Evolutionary conservation across 2,888 invertebrate genomes (phyloP).

Genomic region (Eretmocerus hayati): DNA sequence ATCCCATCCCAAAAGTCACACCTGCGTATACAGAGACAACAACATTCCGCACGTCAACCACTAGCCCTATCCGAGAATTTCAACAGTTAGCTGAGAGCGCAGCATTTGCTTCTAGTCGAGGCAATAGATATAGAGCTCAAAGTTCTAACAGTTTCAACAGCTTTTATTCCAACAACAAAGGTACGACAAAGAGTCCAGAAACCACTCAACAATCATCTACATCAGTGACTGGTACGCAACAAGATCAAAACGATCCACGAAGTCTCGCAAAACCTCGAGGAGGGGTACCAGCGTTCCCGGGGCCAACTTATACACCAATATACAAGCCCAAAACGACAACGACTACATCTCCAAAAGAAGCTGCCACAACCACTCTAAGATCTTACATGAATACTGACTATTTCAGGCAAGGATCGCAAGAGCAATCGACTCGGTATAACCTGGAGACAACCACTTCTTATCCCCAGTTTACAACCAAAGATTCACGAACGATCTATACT

Average conservation of each 20-base stretch:
- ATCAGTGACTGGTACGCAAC: slow-evolving; percentile 28
- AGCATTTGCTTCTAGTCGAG: slow-evolving; percentile 58
- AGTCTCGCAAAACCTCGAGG: slow-evolving; percentile 30
- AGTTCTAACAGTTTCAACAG: slow-evolving; percentile 35
- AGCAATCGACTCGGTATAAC: slow-evolving; percentile 24
- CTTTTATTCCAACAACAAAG: slow-evolving; percentile 25
- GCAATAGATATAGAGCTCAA: slow-evolving; percentile 34
- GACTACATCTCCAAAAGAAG: slow-evolving; percentile 31
- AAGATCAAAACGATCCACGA: slow-evolving; percentile 43
- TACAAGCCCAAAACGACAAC: slow-evolving; percentile 36
- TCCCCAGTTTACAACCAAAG: slow-evolving; percentile 21
- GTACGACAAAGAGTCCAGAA: slow-evolving; percentile 11
- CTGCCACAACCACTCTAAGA: slow-evolving; percentile 27
- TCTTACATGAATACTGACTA: slow-evolving; percentile 27
- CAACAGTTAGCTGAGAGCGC: slow-evolving; percentile 72
- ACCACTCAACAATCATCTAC: slow-evolving; percentile 25
- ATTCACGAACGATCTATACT: slow-evolving; percentile 16
- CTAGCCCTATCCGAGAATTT: slow-evolving; percentile 53
- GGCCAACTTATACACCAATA: slow-evolving; percentile 35
- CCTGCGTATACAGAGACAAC: slow-evolving; percentile 39
- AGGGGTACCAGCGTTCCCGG: slow-evolving; percentile 33
- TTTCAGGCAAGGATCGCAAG: slow-evolving; percentile 25
- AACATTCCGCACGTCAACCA: slow-evolving; percentile 44
- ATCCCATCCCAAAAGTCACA: slow-evolving; percentile 31
- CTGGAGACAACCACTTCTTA: slow-evolving; percentile 23